Evolutionary conservation across 2,797 vertebrate genomes (phyloP), one percentile per base, ranked within the genome.

Genomic region (Notolepis coatsorum): DNA sequence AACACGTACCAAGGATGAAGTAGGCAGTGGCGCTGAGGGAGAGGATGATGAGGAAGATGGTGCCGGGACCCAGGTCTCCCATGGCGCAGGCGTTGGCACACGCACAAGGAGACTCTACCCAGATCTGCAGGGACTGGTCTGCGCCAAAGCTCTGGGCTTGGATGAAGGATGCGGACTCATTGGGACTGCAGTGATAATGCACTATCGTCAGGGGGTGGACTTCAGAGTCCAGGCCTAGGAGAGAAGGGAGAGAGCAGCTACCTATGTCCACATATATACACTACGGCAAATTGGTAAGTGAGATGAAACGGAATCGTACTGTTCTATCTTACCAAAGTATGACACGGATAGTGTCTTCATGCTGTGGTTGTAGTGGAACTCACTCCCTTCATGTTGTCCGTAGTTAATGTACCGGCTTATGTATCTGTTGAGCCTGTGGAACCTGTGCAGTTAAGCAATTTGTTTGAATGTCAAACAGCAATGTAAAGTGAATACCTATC

Each of bases 31-130:
- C 80, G 0, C 88, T 90, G 75, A 92, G 48, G 38, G 77, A 84
- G 65, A 94, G 89, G 70, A 90, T 58, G 77, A 93, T 88, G 72
- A 92, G 86, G 49, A 92, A 90, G 83, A 94, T 89, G 54, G 87
- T 91, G 39, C 90, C 89, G 0, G 88, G 72, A 15, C 91, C 92
- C 72, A 93, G 80, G 10, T 92, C 91, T 28, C 86, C 85, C n/a
- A 81, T 68, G 9, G 75, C 59, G 4, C 92, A 94, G 66, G 84
- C 79, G n/a, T 91, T 91, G 1, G 90, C 88, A 75, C 93, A 94
- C 0, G 85, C 92, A 65, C 92, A 94, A 13, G 89, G 91, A 43
- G 88, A 92, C 31, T 90, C 84, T 63, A 93, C 89, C 73, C 85
- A 89, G 59, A 93, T 82, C 59, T 92, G 85, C 77, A 94, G 77